A percentile compares a stretch with the other conserved stretches of the same genome.
Conservation (phyloP, 1,140 invertebrate species). For the Phymorhynchus buccinoides region DNA sequence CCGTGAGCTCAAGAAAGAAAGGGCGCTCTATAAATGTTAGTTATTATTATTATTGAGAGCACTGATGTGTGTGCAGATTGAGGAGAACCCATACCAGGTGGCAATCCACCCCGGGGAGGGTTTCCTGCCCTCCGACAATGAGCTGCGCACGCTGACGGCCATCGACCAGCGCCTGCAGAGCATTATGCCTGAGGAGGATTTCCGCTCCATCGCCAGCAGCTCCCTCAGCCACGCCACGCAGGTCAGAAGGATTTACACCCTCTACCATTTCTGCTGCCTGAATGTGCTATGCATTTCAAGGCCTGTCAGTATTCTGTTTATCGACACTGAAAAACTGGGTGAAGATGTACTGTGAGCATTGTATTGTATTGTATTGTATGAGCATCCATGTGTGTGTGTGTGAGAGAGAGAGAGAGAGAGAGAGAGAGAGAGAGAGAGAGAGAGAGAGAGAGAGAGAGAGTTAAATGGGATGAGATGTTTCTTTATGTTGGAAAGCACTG, state of each 20-base stretch:
- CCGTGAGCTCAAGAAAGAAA: no score
- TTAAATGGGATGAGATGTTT: no score
- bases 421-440: no score
- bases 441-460: no score
- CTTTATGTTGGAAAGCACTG: no score
- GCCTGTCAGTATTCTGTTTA: background rate
- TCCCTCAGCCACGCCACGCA: constrained; percentile 40
- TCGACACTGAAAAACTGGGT: background rate
- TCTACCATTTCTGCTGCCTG: background rate
- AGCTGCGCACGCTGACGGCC: constrained; percentile 50
- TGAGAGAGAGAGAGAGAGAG: no score
- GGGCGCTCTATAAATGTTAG: no score
- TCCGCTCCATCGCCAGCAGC: constrained; percentile 48
- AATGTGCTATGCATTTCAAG: background rate
- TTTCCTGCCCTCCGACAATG: constrained; percentile 54
- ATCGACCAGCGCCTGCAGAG: constrained; percentile 60
- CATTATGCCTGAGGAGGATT: constrained; percentile 62
- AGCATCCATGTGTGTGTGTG: no score
- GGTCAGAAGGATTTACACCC: constrained; percentile 32
- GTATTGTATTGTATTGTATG: no score
- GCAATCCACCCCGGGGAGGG: constrained; percentile 58
- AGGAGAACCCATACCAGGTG: constrained; percentile 58
- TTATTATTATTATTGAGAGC: no score
- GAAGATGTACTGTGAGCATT: no score
- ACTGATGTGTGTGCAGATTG: constrained; percentile 22